phyloP scores from a whole-genome alignment of 2,888 invertebrate genomes.

The Rosalia funebris region DNA sequence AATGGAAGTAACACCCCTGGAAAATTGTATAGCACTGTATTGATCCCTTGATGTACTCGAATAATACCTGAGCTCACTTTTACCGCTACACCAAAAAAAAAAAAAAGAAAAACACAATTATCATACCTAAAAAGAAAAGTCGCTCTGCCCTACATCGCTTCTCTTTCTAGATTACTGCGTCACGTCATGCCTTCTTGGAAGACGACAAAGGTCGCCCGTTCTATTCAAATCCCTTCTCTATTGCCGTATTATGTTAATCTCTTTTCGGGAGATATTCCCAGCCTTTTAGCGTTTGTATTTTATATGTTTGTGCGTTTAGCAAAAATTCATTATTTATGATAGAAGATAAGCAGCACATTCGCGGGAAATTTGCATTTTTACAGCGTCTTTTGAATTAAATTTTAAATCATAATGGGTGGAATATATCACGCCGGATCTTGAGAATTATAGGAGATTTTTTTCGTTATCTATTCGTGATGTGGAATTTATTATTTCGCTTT shows the following conservation, averaged over 20 bases:
- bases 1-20: too few species aligned
- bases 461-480: too few species aligned
- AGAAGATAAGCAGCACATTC: neutral
- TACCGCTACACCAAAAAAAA: too few species aligned
- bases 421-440: too few species aligned
- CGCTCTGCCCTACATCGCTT: neutral
- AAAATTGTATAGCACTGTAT: too few species aligned
- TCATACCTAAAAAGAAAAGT: neutral
- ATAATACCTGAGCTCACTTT: too few species aligned
- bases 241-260: constrained; percentile 25
- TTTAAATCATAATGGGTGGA: constrained; percentile 1
- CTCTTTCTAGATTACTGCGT: neutral
- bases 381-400: neutral
- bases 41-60: too few species aligned
- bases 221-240: constrained; percentile 25
- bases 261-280: constrained; percentile 1
- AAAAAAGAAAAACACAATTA: too few species aligned
- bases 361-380: constrained; percentile 4
- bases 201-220: neutral
- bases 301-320: constrained; percentile 1
- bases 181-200: too few species aligned
- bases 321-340: neutral
- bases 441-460: too few species aligned
- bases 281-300: neutral
- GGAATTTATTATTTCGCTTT: too few species aligned